phyloP scores from a whole-genome alignment of 2,888 invertebrate species.

The Synergus gifuensis region DNA sequence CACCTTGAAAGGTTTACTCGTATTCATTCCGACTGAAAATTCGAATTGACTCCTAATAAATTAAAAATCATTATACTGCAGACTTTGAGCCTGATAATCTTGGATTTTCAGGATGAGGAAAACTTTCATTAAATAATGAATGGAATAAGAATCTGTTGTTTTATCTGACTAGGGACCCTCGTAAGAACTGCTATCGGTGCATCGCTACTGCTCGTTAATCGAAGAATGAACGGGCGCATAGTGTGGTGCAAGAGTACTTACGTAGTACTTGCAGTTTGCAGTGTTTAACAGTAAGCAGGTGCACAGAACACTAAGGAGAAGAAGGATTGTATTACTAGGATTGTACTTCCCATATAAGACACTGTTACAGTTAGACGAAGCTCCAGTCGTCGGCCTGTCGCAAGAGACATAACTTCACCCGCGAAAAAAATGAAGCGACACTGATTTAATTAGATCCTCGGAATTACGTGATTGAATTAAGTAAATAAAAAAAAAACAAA shows the following conservation, averaged over 20 bases:
- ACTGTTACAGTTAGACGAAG: slow-evolving; percentile 67
- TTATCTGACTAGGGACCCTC: background rate
- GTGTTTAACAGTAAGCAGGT: slow-evolving; percentile 32
- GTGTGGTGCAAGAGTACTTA: slow-evolving; percentile 29
- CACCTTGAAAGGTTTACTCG: too few species aligned
- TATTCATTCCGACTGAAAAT: too few species aligned
- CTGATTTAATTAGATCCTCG: background rate
- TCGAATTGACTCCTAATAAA: too few species aligned
- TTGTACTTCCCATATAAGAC: slow-evolving; percentile 64
- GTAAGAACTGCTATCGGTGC: background rate
- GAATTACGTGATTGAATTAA: background rate
- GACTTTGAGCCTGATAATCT: background rate
- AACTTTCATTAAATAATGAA: slow-evolving; percentile 17
- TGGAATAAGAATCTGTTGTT: slow-evolving; percentile 13
- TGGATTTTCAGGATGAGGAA: background rate
- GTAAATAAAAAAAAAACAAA: background rate
- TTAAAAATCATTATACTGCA: background rate
- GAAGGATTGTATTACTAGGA: slow-evolving; percentile 28
- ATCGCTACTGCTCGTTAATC: slow-evolving; percentile 26
- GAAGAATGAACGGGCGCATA: slow-evolving; percentile 28
- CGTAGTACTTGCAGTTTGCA: slow-evolving; percentile 25
- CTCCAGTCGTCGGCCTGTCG: slow-evolving; percentile 67
- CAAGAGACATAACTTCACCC: slow-evolving; percentile 59
- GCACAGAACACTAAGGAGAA: slow-evolving; percentile 11
- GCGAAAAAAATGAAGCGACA: slow-evolving; percentile 50